Conservation (phyloP, 2,113 vertebrate genomes). For the Nothocercus nigrocapillus region DNA sequence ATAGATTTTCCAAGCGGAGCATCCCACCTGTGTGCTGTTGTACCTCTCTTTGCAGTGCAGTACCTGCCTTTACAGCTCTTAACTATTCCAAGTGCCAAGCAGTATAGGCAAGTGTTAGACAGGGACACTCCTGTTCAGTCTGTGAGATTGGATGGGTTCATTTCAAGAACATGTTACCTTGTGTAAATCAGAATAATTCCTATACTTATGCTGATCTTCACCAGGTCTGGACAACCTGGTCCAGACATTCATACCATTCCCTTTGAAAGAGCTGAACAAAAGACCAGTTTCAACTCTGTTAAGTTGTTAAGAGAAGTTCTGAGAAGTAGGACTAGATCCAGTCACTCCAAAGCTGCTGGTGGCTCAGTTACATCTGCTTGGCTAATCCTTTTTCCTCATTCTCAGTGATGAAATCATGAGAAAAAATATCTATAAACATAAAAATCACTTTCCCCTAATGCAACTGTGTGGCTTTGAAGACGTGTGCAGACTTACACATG, state of each 20-base stretch:
- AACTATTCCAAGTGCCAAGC: background rate
- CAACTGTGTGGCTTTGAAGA: background rate
- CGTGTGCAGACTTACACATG: rapidly evolving
- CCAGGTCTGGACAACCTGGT: background rate
- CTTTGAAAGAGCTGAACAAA: background rate
- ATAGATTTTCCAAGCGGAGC: background rate
- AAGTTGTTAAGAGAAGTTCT: background rate
- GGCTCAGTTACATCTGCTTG: background rate
- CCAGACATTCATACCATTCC: background rate
- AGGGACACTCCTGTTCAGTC: background rate
- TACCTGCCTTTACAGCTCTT: background rate
- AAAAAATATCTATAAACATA: background rate
- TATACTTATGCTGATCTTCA: background rate
- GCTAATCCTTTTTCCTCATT: background rate
- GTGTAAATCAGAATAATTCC: background rate
- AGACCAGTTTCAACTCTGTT: background rate
- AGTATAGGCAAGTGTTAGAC: background rate
- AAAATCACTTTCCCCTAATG: background rate
- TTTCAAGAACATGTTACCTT: background rate
- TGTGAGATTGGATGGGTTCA: background rate
- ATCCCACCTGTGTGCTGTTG: background rate
- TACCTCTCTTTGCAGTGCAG: background rate
- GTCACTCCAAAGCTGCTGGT: background rate
- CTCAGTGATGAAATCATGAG: background rate
- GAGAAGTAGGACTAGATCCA: background rate